Evolutionary conservation across 2,797 vertebrate species (phyloP), one percentile per base, ranked within the genome.

Genomic region (Myotis findleyi): DNA sequence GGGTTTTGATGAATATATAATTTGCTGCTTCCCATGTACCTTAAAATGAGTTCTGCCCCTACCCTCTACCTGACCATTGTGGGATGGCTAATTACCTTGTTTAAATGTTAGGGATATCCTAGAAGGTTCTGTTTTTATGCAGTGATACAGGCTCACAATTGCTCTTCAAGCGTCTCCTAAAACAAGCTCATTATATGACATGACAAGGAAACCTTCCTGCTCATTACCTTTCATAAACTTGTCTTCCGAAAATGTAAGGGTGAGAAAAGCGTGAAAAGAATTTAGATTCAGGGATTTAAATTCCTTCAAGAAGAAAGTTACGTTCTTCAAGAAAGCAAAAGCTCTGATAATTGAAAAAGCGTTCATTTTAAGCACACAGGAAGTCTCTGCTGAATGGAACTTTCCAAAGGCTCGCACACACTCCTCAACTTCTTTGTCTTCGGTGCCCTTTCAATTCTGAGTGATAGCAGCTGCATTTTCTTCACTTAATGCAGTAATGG

Each of bases 1-100:
- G 21, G 21, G n/a, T 79, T 94, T 86, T 87, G 27, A 71, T 66
- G 3, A 93, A 47, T 44, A 47, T 93, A 41, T 81, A 80, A 91
- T 93, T 75, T 87, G 33, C 57, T 83, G 5, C 11, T 77, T 89
- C 87, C 49, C 9, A 25, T 44, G 68, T 30, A n/a, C 57, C 3
- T 27, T 91, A 69, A 69, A 84, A n/a, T 80, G 71, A 81, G 14
- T 87, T 85, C 23, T 84, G n/a, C 18, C n/a, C 7, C 11, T 23
- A 7, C 55, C 0, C 7, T 2, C 33, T 3, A 41, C 20, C 11
- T 77, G 27, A 59, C 80, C n/a, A 62, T 80, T 87, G 36, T 64
- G 0, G 72, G 33, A 64, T 81, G 38, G 53, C 10, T 51, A 59
- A 21, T 86, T 30, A 27, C 7, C 51, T 9, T 71, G 77, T 94